Evolutionary conservation across 2,888 invertebrate genomes (phyloP).

Genomic region (Drosophila prolongata): DNA sequence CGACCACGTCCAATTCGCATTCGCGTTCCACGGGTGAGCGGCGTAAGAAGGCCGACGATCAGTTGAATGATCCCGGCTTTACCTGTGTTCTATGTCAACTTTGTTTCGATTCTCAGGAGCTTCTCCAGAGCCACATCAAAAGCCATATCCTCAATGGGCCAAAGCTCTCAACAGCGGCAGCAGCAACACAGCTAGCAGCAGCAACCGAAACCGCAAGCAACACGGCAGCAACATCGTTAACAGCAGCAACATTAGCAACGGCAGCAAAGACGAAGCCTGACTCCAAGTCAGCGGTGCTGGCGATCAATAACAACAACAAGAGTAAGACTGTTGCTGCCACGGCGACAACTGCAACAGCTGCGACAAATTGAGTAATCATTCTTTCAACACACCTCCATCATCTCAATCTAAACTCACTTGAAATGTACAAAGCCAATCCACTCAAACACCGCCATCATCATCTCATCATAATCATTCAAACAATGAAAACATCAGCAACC

Average conservation of each 20-base stretch:
- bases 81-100: conserved; percentile 84
- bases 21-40: conserved; percentile 71
- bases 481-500: conserved; percentile 5
- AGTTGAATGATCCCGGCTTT: conserved; percentile 70
- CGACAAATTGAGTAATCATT: conserved; percentile 7
- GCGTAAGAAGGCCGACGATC: conserved; percentile 65
- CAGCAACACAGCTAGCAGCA: background rate
- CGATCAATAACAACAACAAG: conserved; percentile 8
- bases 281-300: conserved; percentile 19
- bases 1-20: conserved; percentile 58
- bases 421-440: conserved; percentile 35
- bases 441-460: conserved; percentile 22
- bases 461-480: conserved; percentile 14
- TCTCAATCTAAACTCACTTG: conserved; percentile 15
- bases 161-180: conserved; percentile 26
- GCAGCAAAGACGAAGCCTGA: conserved; percentile 44
- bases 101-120: conserved; percentile 83
- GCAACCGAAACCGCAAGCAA: background rate
- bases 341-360: background rate
- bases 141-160: conserved; percentile 84
- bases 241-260: conserved; percentile 1
- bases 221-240: background rate
- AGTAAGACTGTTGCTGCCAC: conserved; percentile 17
- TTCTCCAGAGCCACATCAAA: conserved; percentile 84
- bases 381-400: conserved; percentile 1